phyloP scores from a whole-genome alignment of 2,888 invertebrate species.

The Rapana venosa region DNA sequence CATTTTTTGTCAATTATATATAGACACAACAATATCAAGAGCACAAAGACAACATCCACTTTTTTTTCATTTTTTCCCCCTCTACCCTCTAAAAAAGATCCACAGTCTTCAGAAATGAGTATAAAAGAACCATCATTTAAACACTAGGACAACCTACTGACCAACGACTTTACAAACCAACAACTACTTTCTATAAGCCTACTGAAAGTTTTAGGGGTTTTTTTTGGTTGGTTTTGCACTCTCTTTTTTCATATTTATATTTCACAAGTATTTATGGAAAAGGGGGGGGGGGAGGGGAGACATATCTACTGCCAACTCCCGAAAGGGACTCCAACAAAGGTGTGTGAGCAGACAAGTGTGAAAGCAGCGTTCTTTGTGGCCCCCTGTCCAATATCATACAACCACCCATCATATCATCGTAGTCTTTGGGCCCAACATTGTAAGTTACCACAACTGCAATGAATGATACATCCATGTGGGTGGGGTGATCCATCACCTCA shows the following conservation, averaged over 20 bases:
- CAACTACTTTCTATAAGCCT: not conserved
- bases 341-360: not conserved
- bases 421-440: not conserved
- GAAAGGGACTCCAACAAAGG: not conserved
- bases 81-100: no score
- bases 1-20: no score
- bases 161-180: not conserved
- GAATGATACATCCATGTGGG: not conserved
- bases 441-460: not conserved
- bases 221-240: not conserved
- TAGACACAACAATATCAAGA: no score
- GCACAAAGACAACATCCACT: no score
- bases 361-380: not conserved
- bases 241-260: not conserved
- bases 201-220: not conserved
- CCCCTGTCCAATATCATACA: not conserved
- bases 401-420: not conserved
- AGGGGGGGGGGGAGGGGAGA: no score
- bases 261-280: not conserved
- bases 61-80: no score
- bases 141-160: no score
- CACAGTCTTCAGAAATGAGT: no score
- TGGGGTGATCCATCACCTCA: slow-evolving; percentile 7
- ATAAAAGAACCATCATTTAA: no score
- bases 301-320: no score